phyloP scores from a whole-genome alignment of 2,113 vertebrate species.

The Pseudorasbora parva region DNA sequence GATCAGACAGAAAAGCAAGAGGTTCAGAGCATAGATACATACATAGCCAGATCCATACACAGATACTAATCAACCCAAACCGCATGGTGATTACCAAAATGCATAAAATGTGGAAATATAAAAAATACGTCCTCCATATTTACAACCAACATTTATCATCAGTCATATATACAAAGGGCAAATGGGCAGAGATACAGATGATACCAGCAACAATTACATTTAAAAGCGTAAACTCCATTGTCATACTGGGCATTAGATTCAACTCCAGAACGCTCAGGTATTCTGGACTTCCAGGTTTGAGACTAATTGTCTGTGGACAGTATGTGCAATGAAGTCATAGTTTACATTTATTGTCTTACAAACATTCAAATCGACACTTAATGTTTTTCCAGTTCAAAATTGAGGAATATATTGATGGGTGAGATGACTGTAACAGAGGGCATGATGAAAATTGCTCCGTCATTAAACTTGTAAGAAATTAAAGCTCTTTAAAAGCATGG shows the following conservation, averaged over 20 bases:
- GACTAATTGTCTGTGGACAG: neutral
- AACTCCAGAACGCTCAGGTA: neutral
- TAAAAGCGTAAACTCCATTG: constrained; percentile 16
- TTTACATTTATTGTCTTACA: constrained; percentile 12
- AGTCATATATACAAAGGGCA: constrained; percentile 61
- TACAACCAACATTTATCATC: constrained; percentile 57
- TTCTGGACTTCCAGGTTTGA: constrained; percentile 18
- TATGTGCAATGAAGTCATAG: constrained; percentile 18
- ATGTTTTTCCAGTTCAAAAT: constrained; percentile 20
- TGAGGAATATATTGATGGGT: neutral
- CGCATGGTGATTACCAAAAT: constrained; percentile 55
- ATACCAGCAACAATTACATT: constrained; percentile 46
- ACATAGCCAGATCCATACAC: constrained; percentile 52
- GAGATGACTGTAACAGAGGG: neutral
- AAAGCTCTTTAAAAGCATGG: neutral
- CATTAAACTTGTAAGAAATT: neutral
- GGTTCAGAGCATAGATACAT: constrained; percentile 52
- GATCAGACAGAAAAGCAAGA: constrained; percentile 53
- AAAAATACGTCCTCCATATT: constrained; percentile 66
- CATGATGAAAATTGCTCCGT: neutral
- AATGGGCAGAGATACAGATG: constrained; percentile 37
- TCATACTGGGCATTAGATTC: neutral
- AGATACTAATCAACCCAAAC: constrained; percentile 47
- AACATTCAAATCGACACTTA: constrained; percentile 5
- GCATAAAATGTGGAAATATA: constrained; percentile 61